phyloP scores from a whole-genome alignment of 2,113 vertebrate genomes.

The Semnornis frantzii region DNA sequence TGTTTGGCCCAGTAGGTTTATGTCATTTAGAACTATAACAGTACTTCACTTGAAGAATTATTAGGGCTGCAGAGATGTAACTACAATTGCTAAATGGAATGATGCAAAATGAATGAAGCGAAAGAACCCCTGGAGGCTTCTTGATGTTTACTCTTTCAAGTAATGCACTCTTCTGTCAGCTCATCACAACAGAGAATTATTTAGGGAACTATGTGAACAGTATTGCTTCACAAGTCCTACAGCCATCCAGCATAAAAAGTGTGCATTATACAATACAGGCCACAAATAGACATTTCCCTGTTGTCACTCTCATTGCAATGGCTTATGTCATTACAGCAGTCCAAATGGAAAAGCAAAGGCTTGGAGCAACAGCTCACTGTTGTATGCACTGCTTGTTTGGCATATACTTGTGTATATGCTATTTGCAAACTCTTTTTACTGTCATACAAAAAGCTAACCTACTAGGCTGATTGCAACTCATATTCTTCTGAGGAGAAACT shows the following conservation, averaged over 20 bases:
- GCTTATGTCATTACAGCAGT: not conserved
- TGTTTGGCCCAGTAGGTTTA: slow-evolving; percentile 35
- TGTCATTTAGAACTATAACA: slow-evolving; percentile 38
- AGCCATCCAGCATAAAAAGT: not conserved
- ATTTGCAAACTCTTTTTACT: not conserved
- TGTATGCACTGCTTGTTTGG: not conserved
- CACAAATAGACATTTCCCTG: not conserved
- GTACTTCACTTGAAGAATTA: slow-evolving; percentile 42
- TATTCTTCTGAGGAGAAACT: not conserved
- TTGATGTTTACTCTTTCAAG: slow-evolving; percentile 47
- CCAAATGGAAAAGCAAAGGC: not conserved
- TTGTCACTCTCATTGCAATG: not conserved
- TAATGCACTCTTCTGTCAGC: slow-evolving; percentile 45
- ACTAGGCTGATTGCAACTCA: not conserved
- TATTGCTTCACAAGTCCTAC: slow-evolving; percentile 13
- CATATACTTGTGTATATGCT: not conserved
- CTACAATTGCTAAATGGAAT: slow-evolving; percentile 33
- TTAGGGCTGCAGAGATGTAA: slow-evolving; percentile 37
- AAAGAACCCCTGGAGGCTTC: slow-evolving; percentile 28
- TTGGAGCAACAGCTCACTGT: not conserved
- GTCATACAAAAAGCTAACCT: not conserved
- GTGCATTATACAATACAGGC: not conserved
- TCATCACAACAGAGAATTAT: slow-evolving; percentile 51
- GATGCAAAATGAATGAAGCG: slow-evolving; percentile 39
- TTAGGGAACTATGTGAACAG: slow-evolving; percentile 19